A percentile compares a stretch with the other conserved stretches of the same genome.
Evolutionary conservation across 2,113 vertebrate genomes (phyloP).

Genomic region (Calidris pugnax): DNA sequence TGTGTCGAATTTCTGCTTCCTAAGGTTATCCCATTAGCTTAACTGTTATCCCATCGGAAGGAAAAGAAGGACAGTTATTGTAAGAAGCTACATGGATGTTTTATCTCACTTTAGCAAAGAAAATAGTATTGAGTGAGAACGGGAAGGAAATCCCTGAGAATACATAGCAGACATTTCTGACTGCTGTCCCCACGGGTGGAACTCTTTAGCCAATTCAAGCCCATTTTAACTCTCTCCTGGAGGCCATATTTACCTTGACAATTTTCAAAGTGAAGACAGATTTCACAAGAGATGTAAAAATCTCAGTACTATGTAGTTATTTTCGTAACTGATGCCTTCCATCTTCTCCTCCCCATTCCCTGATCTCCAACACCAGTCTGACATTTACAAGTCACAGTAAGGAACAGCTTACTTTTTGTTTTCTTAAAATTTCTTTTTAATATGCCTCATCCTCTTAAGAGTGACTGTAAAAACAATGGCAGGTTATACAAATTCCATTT

Average conservation of each 20-base stretch:
- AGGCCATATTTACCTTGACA: not conserved
- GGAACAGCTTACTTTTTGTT: not conserved
- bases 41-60: not conserved
- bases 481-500: not conserved
- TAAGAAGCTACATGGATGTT: not conserved
- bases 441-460: not conserved
- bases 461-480: not conserved
- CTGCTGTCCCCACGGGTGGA: not conserved
- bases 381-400: not conserved
- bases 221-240: not conserved
- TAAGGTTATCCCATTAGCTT: conserved; percentile 30
- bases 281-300: not conserved
- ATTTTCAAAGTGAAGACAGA: not conserved
- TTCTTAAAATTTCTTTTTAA: not conserved
- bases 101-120: not conserved
- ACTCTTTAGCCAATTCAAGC: not conserved
- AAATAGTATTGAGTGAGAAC: not conserved
- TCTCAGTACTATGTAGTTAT: not conserved
- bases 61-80: not conserved
- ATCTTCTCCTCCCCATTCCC: not conserved
- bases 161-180: not conserved
- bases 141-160: not conserved
- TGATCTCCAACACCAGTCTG: not conserved
- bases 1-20: not conserved
- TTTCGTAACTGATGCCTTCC: not conserved